Evolutionary conservation across 2,888 invertebrate genomes (phyloP).

Genomic region (Trissolcus japonicus): DNA sequence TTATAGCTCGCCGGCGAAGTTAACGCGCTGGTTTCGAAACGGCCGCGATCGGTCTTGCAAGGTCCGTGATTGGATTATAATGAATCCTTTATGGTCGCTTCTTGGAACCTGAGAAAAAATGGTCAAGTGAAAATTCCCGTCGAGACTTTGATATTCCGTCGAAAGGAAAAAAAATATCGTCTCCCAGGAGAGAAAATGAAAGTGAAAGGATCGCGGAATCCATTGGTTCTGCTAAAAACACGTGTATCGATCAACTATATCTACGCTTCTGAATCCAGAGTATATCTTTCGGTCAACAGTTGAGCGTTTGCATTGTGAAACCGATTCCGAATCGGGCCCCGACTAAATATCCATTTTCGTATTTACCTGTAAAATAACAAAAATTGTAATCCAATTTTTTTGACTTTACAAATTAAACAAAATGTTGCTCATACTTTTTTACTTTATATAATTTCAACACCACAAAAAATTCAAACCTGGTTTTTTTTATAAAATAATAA

Average conservation of each 20-base stretch:
- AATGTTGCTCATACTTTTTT: too few relatives aligned
- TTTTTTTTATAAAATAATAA: too few relatives aligned
- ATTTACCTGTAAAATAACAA: too few relatives aligned
- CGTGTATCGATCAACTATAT: constrained; percentile 37
- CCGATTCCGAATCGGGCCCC: too few relatives aligned
- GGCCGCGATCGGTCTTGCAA: constrained; percentile 14
- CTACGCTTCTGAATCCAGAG: constrained; percentile 7
- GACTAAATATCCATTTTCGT: too few relatives aligned
- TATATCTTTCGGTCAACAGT: too few relatives aligned
- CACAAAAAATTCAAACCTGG: too few relatives aligned
- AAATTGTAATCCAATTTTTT: too few relatives aligned
- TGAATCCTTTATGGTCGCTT: constrained; percentile 29
- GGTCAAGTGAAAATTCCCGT: constrained; percentile 22
- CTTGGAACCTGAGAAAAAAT: constrained; percentile 25
- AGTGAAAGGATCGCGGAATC: constrained; percentile 56
- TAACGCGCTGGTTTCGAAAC: constrained; percentile 35
- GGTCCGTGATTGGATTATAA: constrained; percentile 41
- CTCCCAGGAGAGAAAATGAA: constrained; percentile 56
- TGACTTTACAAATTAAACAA: too few relatives aligned
- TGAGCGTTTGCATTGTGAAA: too few relatives aligned
- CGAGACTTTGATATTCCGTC: constrained; percentile 8
- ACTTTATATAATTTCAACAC: too few relatives aligned
- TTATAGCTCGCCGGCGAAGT: constrained; percentile 32
- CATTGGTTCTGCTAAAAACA: constrained; percentile 39
- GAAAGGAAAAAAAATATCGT: constrained; percentile 28